Percentiles rank a stretch among this genome's conserved stretches.
phyloP scores from a whole-genome alignment of 2,888 invertebrate genomes.

The Flexamia atlantica region DNA sequence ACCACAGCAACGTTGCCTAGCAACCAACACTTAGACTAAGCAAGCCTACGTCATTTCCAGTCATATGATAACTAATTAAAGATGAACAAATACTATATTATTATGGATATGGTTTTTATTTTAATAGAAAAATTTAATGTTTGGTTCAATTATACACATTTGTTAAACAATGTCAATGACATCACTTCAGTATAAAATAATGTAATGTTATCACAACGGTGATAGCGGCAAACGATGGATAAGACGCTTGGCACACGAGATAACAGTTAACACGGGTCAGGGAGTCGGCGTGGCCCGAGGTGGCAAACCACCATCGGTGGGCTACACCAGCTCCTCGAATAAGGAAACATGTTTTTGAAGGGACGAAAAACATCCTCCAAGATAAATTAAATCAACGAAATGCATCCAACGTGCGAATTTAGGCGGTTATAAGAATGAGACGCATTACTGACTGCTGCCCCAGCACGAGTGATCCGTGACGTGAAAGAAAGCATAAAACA shows the following conservation, averaged over 20 bases:
- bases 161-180: too few relatives aligned
- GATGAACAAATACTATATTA: too few relatives aligned
- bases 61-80: too few relatives aligned
- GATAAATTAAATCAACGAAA: too few relatives aligned
- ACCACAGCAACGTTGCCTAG: constrained; percentile 2
- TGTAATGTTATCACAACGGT: not conserved
- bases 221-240: constrained; percentile 10
- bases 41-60: not conserved
- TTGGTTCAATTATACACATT: too few relatives aligned
- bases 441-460: not conserved
- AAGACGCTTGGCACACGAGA: not conserved
- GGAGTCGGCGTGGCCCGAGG: not conserved
- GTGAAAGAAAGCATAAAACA: not conserved
- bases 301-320: too few relatives aligned
- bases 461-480: not conserved
- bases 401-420: too few relatives aligned
- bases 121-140: too few relatives aligned
- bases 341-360: not conserved
- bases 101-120: too few relatives aligned
- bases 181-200: not conserved
- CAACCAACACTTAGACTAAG: not conserved
- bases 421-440: not conserved
- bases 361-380: too few relatives aligned
- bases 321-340: too few relatives aligned
- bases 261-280: constrained; percentile 5